Percentiles rank a stretch among this genome's conserved stretches.
Conservation (phyloP, 2,888 invertebrate species). For the Orchesellides sinensis region DNA sequence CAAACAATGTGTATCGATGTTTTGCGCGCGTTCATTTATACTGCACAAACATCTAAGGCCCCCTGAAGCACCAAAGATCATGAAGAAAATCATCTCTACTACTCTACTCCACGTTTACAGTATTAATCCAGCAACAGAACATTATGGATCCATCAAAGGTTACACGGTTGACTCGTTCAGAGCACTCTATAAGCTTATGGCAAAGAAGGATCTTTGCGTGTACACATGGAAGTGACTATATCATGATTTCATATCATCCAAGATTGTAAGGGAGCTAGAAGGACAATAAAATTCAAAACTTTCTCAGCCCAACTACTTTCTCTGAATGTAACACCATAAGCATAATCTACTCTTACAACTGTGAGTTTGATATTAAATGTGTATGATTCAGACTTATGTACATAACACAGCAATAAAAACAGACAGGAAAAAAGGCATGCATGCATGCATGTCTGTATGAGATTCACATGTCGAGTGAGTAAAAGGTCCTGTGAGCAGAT, state of each 20-base stretch:
- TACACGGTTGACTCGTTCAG: not conserved
- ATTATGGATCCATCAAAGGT: slow-evolving; percentile 1
- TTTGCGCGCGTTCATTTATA: not conserved
- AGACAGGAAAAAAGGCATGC: not conserved
- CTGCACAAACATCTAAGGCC: slow-evolving; percentile 20
- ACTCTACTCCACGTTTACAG: not conserved
- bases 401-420: not conserved
- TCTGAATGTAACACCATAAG: not conserved
- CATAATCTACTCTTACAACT: not conserved
- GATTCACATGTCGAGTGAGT: not conserved
- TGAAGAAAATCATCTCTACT: not conserved
- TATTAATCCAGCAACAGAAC: slow-evolving; percentile 1
- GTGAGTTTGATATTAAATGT: not conserved
- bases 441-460: not conserved
- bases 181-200: not conserved
- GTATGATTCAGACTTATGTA: not conserved
- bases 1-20: not conserved
- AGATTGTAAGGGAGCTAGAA: slow-evolving; percentile 17
- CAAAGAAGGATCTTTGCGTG: too few species aligned
- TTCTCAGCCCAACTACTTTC: slow-evolving; percentile 27
- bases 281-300: slow-evolving; percentile 50
- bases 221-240: too few species aligned
- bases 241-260: slow-evolving; percentile 8
- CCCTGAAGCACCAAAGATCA: slow-evolving; percentile 25
- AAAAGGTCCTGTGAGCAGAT: not conserved